Evolutionary conservation across 1,140 invertebrate genomes (phyloP).

Genomic region (Saccostrea cuccullata): DNA sequence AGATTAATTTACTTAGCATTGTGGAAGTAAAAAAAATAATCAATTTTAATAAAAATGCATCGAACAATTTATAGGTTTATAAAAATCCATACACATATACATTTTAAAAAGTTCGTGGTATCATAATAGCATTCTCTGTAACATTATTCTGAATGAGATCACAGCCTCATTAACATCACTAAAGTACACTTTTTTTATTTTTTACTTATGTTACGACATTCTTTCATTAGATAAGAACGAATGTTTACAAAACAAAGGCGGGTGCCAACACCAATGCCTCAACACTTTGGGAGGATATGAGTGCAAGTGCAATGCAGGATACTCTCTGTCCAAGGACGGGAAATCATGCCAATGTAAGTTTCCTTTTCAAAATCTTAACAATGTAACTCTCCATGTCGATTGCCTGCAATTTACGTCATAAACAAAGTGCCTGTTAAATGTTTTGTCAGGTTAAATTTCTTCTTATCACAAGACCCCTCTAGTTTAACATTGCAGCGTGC

Average conservation of each 20-base stretch:
- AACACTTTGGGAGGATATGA: slow-evolving; percentile 73
- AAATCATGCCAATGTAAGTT: slow-evolving; percentile 67
- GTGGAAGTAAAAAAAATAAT: too few species aligned
- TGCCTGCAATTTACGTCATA: slow-evolving; percentile 18
- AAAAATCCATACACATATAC: too few species aligned
- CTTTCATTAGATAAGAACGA: slow-evolving; percentile 78
- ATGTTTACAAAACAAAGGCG: slow-evolving; percentile 74
- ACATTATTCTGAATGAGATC: not conserved
- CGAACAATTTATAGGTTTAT: not conserved
- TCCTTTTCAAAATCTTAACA: not conserved
- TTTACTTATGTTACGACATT: not conserved
- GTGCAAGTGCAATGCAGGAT: slow-evolving; percentile 72
- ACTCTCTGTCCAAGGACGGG: slow-evolving; percentile 64
- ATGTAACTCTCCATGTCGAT: slow-evolving; percentile 1
- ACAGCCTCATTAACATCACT: not conserved
- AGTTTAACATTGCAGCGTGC: not conserved
- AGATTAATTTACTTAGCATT: too few species aligned
- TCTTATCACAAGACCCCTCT: slow-evolving; percentile 18
- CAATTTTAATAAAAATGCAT: too few species aligned
- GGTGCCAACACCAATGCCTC: slow-evolving; percentile 80
- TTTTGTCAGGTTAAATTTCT: slow-evolving; percentile 36
- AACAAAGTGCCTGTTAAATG: slow-evolving; percentile 33
- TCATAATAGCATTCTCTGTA: not conserved
- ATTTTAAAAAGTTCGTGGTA: not conserved
- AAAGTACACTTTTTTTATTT: not conserved